Evolutionary conservation across 2,797 vertebrate species (phyloP), one percentile per base, ranked within the genome.

Genomic region (Hippoglossus hippoglossus): DNA sequence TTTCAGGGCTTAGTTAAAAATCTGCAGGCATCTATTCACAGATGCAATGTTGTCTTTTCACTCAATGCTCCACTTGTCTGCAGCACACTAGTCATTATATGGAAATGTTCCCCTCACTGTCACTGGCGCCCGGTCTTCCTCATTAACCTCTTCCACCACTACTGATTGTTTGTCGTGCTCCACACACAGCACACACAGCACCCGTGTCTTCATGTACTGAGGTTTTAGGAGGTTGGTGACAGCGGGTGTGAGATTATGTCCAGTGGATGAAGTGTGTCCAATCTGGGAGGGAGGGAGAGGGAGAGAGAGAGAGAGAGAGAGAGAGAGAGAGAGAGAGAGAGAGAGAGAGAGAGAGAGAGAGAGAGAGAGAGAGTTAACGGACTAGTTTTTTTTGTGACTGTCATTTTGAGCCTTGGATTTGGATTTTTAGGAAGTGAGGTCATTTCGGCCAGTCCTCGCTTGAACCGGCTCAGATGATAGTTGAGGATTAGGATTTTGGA

Each of bases 401-500:
- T 67, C 77, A 78, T 78, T 81, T 77, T 66, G 54, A 71, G 65
- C 55, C 65, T 52, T 66, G 21, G 53, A 59, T 57, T 71, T 76
- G 15, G 18, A 21, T 49, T 68, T 73, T 66, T 72, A 44, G 59
- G 55, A 61, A 59, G 66, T 39, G 47, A 73, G 61, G 85, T 80
- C 75, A 71, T 73, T 79, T 55, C 58, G 57, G 69, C 31, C 67
- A 4, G 58, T 55, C 66, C 39, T 84, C n/a, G 21, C 55, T 79
- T 83, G 56, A 68, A 41, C 60, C 76, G 1, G 53, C 69, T 56
- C 69, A 79, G n/a, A 75, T 80, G 39, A 44, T 65, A 53, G 70
- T 76, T 49, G 64, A 78, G 78, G 86, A 87, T 89, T 81, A 84
- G 80, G 74, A 77, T 85, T 85, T 82, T 51, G 82, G 73, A 79